Percentiles rank a stretch among this genome's conserved stretches.
Evolutionary conservation across 1,140 invertebrate species (phyloP).

Genomic region (Bombus pyrosoma): DNA sequence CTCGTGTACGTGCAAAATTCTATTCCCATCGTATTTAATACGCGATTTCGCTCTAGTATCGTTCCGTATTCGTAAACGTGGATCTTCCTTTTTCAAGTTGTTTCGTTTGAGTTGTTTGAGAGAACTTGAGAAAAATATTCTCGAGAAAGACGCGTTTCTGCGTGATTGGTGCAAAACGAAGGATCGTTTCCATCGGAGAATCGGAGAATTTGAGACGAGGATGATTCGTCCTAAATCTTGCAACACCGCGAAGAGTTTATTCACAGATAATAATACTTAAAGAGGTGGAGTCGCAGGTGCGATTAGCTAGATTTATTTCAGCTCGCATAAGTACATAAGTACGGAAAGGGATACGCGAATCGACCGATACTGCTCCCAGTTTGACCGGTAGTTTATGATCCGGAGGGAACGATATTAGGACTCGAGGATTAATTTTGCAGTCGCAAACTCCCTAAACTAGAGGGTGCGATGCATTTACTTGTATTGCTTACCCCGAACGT

Average conservation of each 20-base stretch:
- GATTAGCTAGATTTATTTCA: background rate
- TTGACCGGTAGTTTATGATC: constrained; percentile 41
- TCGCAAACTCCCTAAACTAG: constrained; percentile 21
- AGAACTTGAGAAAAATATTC: background rate
- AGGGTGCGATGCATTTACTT: constrained; percentile 18
- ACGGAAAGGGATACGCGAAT: constrained; percentile 1
- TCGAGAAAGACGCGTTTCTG: no score
- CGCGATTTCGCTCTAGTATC: background rate
- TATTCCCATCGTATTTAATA: background rate
- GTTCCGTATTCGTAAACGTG: background rate
- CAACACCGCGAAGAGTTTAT: background rate
- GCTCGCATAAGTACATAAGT: background rate
- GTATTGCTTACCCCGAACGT: constrained; percentile 36
- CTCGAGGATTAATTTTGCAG: constrained; percentile 38
- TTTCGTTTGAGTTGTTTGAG: background rate
- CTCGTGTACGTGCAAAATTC: background rate
- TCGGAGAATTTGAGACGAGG: no score
- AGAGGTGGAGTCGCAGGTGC: background rate
- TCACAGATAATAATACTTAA: background rate
- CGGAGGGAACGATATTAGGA: constrained; percentile 29
- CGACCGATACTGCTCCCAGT: constrained; percentile 12
- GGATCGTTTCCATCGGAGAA: no score
- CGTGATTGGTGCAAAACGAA: no score
- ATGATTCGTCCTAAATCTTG: background rate
- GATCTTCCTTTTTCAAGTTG: background rate